Conservation (phyloP, 2,888 invertebrate genomes). For the Axea sp. region DNA sequence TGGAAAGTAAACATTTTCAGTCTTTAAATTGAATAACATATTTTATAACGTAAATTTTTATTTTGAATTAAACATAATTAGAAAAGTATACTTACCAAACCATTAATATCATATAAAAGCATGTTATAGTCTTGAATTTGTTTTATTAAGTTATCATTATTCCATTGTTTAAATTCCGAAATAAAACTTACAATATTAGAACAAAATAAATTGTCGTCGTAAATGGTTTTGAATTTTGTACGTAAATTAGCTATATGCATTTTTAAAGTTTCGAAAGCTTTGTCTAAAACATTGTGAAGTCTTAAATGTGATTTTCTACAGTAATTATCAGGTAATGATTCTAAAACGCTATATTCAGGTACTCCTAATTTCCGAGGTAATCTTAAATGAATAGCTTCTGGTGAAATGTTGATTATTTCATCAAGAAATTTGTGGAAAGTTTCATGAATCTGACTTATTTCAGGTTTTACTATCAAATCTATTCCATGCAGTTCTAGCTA, state of each 20-base stretch:
- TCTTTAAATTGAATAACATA: too few relatives aligned
- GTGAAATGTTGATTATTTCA: constrained; percentile 68
- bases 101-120: constrained; percentile 69
- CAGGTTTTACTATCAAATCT: constrained; percentile 19
- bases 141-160: constrained; percentile 28
- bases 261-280: constrained; percentile 82
- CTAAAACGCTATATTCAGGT: constrained; percentile 64
- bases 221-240: constrained; percentile 82
- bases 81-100: constrained; percentile 68
- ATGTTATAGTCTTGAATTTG: constrained; percentile 71
- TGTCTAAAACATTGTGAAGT: constrained; percentile 81
- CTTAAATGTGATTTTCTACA: constrained; percentile 80
- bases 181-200: constrained; percentile 66
- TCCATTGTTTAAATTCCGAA: constrained; percentile 79
- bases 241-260: constrained; percentile 81
- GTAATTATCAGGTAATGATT: constrained; percentile 70
- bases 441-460: constrained; percentile 4
- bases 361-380: constrained; percentile 70
- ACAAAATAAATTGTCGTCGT: constrained; percentile 80
- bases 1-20: constrained; percentile 85
- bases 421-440: constrained; percentile 69
- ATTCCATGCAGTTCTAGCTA: constrained; percentile 17
- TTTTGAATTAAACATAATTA: too few relatives aligned
- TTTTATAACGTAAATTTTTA: too few relatives aligned
- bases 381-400: constrained; percentile 71